Evolutionary conservation across 2,113 vertebrate species (phyloP).

Genomic region (Oophaga pumilio): DNA sequence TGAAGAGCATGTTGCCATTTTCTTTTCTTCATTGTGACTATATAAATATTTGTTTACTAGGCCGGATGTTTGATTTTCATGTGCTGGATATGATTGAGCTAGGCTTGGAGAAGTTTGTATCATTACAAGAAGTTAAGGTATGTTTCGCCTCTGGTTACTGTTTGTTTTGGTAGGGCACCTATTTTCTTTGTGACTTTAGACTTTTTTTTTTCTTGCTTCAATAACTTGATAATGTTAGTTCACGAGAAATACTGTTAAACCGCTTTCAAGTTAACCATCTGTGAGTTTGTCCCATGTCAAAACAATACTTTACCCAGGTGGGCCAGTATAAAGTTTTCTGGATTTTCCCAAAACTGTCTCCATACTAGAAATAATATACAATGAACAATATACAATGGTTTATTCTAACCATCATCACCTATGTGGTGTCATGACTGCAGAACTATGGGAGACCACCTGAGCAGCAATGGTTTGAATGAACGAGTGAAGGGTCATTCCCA

Average conservation of each 20-base stretch:
- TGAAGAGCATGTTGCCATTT: background rate
- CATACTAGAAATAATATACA: too few relatives aligned
- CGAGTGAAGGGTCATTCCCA: too few relatives aligned
- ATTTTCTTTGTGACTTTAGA: background rate
- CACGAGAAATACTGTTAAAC: too few relatives aligned
- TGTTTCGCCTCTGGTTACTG: conserved; percentile 41
- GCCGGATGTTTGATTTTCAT: conserved; percentile 95
- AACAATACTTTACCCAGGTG: background rate
- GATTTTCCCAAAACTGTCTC: too few relatives aligned
- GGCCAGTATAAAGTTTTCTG: background rate
- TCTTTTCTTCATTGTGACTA: background rate
- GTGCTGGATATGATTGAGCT: conserved; percentile 96
- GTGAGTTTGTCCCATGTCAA: background rate
- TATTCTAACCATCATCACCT: too few relatives aligned
- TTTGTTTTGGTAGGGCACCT: conserved; percentile 13
- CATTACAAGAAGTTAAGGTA: conserved; percentile 90
- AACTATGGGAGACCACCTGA: too few relatives aligned
- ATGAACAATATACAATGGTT: too few relatives aligned
- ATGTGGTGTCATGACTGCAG: too few relatives aligned
- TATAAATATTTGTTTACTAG: conserved; percentile 65
- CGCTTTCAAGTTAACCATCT: background rate
- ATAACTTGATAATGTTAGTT: background rate
- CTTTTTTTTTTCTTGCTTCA: background rate
- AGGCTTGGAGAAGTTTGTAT: conserved; percentile 87
- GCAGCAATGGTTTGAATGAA: too few relatives aligned